Evolutionary conservation across 2,797 vertebrate genomes (phyloP).

Genomic region (Kryptolebias ocellatus): DNA sequence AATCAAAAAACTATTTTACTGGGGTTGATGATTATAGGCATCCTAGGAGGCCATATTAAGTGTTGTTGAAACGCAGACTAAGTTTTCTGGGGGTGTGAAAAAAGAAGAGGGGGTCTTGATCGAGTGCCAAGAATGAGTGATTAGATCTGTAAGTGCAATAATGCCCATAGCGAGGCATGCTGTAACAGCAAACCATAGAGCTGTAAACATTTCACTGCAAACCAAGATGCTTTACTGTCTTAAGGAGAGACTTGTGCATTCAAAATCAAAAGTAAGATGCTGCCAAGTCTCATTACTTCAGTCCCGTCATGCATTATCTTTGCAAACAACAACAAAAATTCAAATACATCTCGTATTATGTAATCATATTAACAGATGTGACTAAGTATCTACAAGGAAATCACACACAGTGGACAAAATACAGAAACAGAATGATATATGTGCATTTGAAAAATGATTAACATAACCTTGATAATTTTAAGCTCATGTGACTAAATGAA

Average conservation of each 20-base stretch:
- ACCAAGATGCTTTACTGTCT: conserved; percentile 68
- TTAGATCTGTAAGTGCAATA: conserved; percentile 61
- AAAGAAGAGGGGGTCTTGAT: conserved; percentile 48
- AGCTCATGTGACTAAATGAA: background rate
- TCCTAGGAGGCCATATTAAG: conserved; percentile 61
- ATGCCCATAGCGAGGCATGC: conserved; percentile 47
- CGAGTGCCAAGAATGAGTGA: conserved; percentile 72
- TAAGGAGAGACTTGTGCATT: conserved; percentile 52
- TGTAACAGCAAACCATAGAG: conserved; percentile 54
- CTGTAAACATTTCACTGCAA: conserved; percentile 75
- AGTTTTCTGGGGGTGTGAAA: conserved; percentile 27
- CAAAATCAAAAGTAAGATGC: conserved; percentile 66
- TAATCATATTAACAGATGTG: background rate
- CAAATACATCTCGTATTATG: conserved; percentile 9
- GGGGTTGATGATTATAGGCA: conserved; percentile 60
- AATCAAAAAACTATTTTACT: conserved; percentile 65
- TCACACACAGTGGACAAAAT: background rate
- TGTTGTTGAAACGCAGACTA: conserved; percentile 61
- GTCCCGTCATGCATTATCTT: conserved; percentile 23
- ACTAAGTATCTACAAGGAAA: background rate
- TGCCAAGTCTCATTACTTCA: conserved; percentile 67
- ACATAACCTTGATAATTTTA: background rate
- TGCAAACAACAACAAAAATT: conserved; percentile 32
- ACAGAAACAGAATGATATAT: background rate
- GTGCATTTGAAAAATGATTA: background rate